These are phyloP conservation scores for Drosophila dives DNA, from an alignment of 2,888 invertebrate species.

Conservation along the genomic window DNA sequence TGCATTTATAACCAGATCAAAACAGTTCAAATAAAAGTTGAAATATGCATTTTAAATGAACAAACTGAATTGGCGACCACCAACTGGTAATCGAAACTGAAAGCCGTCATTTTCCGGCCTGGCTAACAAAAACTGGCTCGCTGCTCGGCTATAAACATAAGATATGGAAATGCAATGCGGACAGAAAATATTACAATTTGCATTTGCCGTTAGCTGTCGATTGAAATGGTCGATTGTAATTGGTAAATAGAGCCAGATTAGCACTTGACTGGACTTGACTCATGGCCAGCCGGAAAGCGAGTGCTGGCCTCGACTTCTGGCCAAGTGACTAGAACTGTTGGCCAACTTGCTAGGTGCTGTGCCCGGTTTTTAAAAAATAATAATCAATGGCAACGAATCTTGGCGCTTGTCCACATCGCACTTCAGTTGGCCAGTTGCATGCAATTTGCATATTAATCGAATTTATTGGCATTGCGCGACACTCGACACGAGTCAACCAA, in stretches of 20 bases:
- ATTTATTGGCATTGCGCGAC: slow-evolving; percentile 50
- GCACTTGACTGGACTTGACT: slow-evolving; percentile 22
- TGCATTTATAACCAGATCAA: not conserved
- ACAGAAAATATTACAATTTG: slow-evolving; percentile 15
- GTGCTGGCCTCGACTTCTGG: slow-evolving; percentile 18
- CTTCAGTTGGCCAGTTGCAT: slow-evolving; percentile 39
- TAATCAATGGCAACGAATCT: not conserved
- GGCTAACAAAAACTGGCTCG: not conserved
- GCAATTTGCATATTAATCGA: slow-evolving; percentile 73
- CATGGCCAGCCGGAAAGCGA: slow-evolving; percentile 27
- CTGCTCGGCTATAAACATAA: slow-evolving; percentile 4
- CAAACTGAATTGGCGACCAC: not conserved
- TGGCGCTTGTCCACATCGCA: not conserved
- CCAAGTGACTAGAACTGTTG: slow-evolving; percentile 27
- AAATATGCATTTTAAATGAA: not conserved
- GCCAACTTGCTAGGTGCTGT: slow-evolving; percentile 14
- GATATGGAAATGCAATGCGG: slow-evolving; percentile 9
- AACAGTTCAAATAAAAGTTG: not conserved
- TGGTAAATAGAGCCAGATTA: slow-evolving; percentile 36
- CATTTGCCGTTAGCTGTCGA: slow-evolving; percentile 31
- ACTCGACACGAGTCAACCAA: slow-evolving; percentile 40
- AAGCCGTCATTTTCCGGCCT: not conserved
- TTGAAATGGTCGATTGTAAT: slow-evolving; percentile 14
- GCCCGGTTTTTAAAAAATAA: not conserved
- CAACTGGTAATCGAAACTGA: slow-evolving; percentile 18